Conservation (phyloP, 1,140 invertebrate genomes). For the Formica selysi region DNA sequence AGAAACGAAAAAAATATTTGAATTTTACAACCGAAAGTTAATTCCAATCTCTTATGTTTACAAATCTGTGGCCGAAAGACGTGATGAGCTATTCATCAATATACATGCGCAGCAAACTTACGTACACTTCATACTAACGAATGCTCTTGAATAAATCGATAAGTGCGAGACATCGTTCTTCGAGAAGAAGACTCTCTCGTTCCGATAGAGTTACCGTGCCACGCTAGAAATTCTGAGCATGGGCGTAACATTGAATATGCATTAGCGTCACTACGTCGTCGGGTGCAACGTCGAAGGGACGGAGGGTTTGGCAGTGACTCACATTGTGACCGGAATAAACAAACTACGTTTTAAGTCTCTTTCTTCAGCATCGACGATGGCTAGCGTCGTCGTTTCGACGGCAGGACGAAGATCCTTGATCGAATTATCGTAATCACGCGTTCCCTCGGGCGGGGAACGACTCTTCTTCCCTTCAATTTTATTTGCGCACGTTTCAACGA, state of each 20-base stretch:
- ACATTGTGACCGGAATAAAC: constrained; percentile 83
- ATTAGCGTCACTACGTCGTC: constrained; percentile 80
- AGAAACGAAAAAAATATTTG: not conserved
- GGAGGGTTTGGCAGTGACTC: constrained; percentile 75
- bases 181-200: constrained; percentile 26
- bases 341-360: constrained; percentile 78
- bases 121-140: constrained; percentile 57
- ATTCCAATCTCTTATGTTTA: constrained; percentile 42
- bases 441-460: constrained; percentile 46
- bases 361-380: not conserved
- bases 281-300: constrained; percentile 71
- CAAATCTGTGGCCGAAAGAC: constrained; percentile 31
- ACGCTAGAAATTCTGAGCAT: constrained; percentile 75
- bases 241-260: constrained; percentile 84
- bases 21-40: constrained; percentile 8
- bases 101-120: constrained; percentile 54
- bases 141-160: constrained; percentile 58
- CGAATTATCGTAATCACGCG: constrained; percentile 78
- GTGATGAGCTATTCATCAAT: constrained; percentile 43
- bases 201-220: constrained; percentile 52
- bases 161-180: constrained; percentile 59
- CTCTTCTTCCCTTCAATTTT: constrained; percentile 72
- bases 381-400: constrained; percentile 58
- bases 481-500: constrained; percentile 69
- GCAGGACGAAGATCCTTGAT: constrained; percentile 73